A percentile compares a stretch with the other conserved stretches of the same genome.
Conservation (phyloP, 2,797 vertebrate species). For the Gouania willdenowi region DNA sequence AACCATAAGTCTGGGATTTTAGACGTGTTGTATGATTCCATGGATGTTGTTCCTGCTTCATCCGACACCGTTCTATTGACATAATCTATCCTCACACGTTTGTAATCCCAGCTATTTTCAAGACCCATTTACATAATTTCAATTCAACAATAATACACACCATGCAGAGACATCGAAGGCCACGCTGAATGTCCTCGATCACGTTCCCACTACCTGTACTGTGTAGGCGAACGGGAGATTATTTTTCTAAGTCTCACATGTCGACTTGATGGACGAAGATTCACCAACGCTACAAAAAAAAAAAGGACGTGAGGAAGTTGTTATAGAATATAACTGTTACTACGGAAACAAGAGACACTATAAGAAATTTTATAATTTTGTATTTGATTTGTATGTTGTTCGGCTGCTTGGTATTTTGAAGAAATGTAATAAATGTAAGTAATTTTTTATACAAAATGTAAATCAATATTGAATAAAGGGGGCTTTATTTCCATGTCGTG, state of each 20-base stretch:
- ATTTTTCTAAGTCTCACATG: constrained; percentile 70
- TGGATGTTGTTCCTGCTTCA: constrained; percentile 20
- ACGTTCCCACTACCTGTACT: constrained; percentile 55
- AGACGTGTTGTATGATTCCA: constrained; percentile 23
- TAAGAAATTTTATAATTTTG: constrained; percentile 86
- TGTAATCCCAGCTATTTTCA: constrained; percentile 32
- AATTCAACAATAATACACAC: constrained; percentile 32
- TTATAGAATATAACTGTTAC: constrained; percentile 68
- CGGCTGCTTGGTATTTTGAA: constrained; percentile 86
- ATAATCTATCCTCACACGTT: constrained; percentile 22
- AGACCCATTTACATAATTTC: constrained; percentile 12
- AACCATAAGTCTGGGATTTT: too few species aligned
- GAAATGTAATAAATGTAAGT: constrained; percentile 87
- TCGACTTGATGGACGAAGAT: constrained; percentile 52
- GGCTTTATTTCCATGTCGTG: constrained; percentile 76
- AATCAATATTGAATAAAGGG: constrained; percentile 84
- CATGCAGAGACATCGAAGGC: constrained; percentile 54
- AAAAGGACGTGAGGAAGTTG: constrained; percentile 60
- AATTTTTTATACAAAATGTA: constrained; percentile 83
- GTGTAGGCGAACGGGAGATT: constrained; percentile 65
- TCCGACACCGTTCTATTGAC: neutral
- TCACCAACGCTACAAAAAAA: constrained; percentile 54
- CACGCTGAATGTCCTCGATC: constrained; percentile 67
- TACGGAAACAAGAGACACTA: constrained; percentile 70
- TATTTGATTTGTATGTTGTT: constrained; percentile 87